Conservation (phyloP, 2,888 invertebrate species). For the Melinopterus prodromus region DNA sequence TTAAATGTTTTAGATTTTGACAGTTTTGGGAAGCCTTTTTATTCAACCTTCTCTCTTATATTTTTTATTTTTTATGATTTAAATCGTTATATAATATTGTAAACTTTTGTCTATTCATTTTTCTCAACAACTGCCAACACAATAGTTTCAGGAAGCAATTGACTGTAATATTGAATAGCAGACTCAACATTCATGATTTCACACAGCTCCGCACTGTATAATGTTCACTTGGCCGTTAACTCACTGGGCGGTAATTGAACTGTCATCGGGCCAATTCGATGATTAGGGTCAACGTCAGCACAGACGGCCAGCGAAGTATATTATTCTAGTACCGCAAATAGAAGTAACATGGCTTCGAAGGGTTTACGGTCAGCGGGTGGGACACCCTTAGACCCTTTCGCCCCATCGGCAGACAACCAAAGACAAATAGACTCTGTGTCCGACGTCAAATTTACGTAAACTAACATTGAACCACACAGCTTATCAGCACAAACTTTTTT, state of each 20-base stretch:
- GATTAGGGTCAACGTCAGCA: background rate
- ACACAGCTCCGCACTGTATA: background rate
- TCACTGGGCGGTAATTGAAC: background rate
- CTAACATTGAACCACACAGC: background rate
- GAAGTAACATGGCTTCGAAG: background rate
- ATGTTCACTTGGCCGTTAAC: background rate
- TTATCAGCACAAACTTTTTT: background rate
- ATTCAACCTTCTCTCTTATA: too few species aligned
- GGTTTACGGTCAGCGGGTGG: background rate
- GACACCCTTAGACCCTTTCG: background rate
- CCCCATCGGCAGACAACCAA: background rate
- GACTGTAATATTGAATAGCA: too few species aligned
- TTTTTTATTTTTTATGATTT: too few species aligned
- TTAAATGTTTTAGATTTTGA: too few species aligned
- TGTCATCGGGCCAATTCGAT: constrained; percentile 4
- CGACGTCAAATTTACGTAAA: constrained; percentile 4
- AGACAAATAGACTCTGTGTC: background rate
- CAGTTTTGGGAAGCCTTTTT: too few species aligned
- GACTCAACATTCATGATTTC: too few species aligned
- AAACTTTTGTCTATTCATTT: too few species aligned
- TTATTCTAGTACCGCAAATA: background rate
- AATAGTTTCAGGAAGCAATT: too few species aligned
- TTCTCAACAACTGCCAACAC: too few species aligned
- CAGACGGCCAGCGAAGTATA: background rate
- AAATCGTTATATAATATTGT: too few species aligned